Conservation (phyloP, 2,113 vertebrate genomes). For the Herpetotheres cachinnans region DNA sequence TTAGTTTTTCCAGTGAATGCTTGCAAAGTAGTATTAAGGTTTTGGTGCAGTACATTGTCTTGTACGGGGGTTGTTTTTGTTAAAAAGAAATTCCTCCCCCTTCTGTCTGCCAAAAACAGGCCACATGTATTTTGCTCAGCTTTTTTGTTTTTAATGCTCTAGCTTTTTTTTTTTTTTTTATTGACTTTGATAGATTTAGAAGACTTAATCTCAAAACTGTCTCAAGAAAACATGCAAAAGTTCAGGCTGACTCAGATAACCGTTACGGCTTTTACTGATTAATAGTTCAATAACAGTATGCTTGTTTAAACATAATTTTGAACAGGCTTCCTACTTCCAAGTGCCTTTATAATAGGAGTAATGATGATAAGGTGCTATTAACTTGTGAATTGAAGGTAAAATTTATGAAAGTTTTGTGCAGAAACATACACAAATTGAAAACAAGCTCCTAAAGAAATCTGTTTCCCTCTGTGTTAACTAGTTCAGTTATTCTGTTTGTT, state of each 20-base stretch:
- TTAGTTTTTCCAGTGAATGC: background rate
- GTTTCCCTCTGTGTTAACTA: background rate
- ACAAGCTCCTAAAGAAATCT: background rate
- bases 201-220: conserved; percentile 18
- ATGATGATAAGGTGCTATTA: background rate
- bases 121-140: background rate
- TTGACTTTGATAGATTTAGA: conserved; percentile 39
- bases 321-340: background rate
- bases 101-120: background rate
- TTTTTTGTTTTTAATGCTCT: background rate
- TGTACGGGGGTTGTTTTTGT: background rate
- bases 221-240: conserved; percentile 49
- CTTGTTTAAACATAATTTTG: conserved; percentile 24
- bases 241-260: conserved; percentile 45
- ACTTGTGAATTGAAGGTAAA: background rate
- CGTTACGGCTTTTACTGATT: background rate
- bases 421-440: background rate
- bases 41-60: background rate
- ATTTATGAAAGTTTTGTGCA: background rate
- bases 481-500: background rate
- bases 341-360: background rate
- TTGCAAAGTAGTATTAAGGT: background rate
- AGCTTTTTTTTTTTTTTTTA: background rate
- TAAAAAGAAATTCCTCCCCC: background rate
- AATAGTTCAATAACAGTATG: conserved; percentile 24